Evolutionary conservation across 2,113 vertebrate species (phyloP).

Genomic region (Octodon degus): DNA sequence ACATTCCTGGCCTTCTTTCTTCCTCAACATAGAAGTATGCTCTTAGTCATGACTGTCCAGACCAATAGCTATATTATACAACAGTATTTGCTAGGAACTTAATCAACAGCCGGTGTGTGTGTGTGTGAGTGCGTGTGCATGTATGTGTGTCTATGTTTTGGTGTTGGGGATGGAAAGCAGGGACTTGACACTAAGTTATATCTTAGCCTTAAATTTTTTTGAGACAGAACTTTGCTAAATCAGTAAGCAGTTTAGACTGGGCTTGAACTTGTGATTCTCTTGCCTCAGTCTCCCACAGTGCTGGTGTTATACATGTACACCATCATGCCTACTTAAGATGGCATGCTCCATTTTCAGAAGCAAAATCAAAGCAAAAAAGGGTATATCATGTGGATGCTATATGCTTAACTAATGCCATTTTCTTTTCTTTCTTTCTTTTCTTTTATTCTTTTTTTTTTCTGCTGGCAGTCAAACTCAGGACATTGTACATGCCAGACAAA

Average conservation of each 20-base stretch:
- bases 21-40: neutral
- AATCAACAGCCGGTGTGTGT: neutral
- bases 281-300: neutral
- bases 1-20: constrained; percentile 2
- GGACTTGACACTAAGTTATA: neutral
- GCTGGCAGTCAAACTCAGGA: no score
- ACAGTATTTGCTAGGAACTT: neutral
- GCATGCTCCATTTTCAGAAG: constrained; percentile 5
- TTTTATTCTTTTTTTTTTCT: constrained; percentile 17
- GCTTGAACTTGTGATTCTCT: neutral
- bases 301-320: neutral
- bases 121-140: neutral
- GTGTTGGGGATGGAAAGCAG: neutral
- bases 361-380: constrained; percentile 12
- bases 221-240: neutral
- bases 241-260: neutral
- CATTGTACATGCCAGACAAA: no score
- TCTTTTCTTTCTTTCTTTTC: constrained; percentile 25
- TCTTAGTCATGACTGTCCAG: neutral
- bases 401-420: constrained; percentile 20
- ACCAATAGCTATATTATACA: neutral
- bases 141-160: neutral
- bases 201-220: neutral
- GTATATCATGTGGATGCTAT: neutral
- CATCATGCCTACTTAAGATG: neutral